A percentile compares a stretch with the other conserved stretches of the same genome.
Evolutionary conservation across 2,888 invertebrate species (phyloP).

Genomic region (Andricus curvator): DNA sequence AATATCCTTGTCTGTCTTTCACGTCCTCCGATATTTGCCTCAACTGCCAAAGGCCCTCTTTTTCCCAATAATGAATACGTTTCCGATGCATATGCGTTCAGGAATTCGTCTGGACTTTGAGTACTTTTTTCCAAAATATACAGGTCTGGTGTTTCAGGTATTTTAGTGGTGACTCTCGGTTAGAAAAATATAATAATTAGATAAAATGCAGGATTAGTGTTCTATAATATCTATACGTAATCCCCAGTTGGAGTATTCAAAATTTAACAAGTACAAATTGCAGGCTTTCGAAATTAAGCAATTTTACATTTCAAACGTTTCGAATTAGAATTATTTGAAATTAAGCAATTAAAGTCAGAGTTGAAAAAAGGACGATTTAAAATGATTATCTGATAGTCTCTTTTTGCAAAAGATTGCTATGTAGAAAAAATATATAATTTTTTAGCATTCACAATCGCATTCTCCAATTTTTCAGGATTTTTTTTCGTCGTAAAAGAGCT

Average conservation of each 20-base stretch:
- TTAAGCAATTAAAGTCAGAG: too few relatives aligned
- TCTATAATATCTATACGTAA: too few relatives aligned
- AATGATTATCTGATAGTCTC: too few relatives aligned
- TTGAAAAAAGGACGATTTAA: too few relatives aligned
- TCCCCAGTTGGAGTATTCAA: too few relatives aligned
- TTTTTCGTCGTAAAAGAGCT: neutral
- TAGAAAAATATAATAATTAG: too few relatives aligned
- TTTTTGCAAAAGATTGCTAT: too few relatives aligned
- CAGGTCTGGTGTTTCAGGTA: neutral
- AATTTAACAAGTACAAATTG: too few relatives aligned
- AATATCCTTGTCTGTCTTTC: constrained; percentile 1
- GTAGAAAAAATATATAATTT: neutral
- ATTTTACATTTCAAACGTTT: too few relatives aligned
- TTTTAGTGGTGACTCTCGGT: neutral
- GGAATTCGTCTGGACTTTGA: constrained; percentile 21
- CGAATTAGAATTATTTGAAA: too few relatives aligned
- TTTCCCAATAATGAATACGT: constrained; percentile 26
- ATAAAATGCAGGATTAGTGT: too few relatives aligned
- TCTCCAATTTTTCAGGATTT: neutral
- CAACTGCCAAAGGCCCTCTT: constrained; percentile 15
- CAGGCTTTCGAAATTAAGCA: too few relatives aligned
- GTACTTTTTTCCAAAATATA: neutral
- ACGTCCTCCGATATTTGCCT: constrained; percentile 7
- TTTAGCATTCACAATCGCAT: neutral
- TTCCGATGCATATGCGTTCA: constrained; percentile 10